Percentiles rank a stretch among this genome's conserved stretches.
Conservation (phyloP, 1,140 invertebrate genomes). For the Solen grandis region DNA sequence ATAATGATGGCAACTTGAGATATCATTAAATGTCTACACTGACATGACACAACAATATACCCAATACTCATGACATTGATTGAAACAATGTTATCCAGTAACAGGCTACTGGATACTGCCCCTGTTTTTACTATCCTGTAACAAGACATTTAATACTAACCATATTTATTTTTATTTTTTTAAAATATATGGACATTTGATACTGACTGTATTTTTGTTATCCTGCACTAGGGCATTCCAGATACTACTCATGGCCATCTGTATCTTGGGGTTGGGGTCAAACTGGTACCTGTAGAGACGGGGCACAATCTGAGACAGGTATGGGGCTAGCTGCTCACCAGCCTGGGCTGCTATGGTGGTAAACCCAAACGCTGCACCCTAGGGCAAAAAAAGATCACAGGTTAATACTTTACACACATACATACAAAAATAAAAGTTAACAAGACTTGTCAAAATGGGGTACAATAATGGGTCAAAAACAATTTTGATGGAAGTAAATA, state of each 20-base stretch:
- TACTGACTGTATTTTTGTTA: slow-evolving; percentile 89
- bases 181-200: too few relatives aligned
- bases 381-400: slow-evolving; percentile 29
- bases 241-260: slow-evolving; percentile 94
- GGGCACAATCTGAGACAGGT: slow-evolving; percentile 92
- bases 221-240: slow-evolving; percentile 94
- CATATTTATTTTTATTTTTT: too few relatives aligned
- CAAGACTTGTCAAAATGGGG: neutral
- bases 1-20: too few relatives aligned
- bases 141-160: too few relatives aligned
- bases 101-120: too few relatives aligned
- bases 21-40: too few relatives aligned
- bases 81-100: too few relatives aligned
- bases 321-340: slow-evolving; percentile 89
- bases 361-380: slow-evolving; percentile 95
- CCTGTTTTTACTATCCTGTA: too few relatives aligned
- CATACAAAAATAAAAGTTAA: neutral
- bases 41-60: too few relatives aligned
- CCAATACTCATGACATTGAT: too few relatives aligned
- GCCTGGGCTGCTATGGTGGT: slow-evolving; percentile 90
- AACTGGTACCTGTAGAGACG: slow-evolving; percentile 91
- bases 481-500: too few relatives aligned
- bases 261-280: slow-evolving; percentile 94
- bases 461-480: neutral
- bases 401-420: neutral